Evolutionary conservation across 2,797 vertebrate species (phyloP), one percentile per base, ranked within the genome.

Genomic region (Sebastes steindachneri): DNA sequence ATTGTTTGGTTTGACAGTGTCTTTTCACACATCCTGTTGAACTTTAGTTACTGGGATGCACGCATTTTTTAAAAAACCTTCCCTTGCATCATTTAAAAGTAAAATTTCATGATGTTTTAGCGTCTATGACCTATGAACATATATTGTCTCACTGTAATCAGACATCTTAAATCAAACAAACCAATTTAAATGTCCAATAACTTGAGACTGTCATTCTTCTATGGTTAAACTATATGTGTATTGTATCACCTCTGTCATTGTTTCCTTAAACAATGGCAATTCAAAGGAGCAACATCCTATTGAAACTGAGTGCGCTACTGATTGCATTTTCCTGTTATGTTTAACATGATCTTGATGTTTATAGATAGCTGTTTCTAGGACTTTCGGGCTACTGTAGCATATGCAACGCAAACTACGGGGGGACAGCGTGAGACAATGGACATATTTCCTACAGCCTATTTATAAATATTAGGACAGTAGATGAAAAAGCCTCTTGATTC

Each of bases 241-340:
- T 71, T 21, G 31, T 67, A 17, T 57, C 35, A 63, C 37, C 12
- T 67, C 33, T 53, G 15, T 68, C 41, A 78, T 41, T 84, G 78
- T 91, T 86, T 85, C 57, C 25, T 83, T 35, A 54, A 12, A 85
- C 80, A 86, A 84, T 85, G 35, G 63, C 35, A 70, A 41, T 77
- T 73, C 67, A 80, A 76, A 62, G 67, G 8, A 35, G 6, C 8
- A 51, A 77, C 57, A 26, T 68, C 66, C 74, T 54, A 48, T 65
- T 76, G 55, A 82, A 79, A 63, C 26, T 37, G 14, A 70, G 17
- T 15, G 5, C 19, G 11, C 25, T 0, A 7, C 26, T 82, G 78
- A 85, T 84, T 85, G 62, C 17, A 68, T 88, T 87, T 93, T 91
- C 91, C 86, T 93, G 87, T 89, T 93, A 80, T 88, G 84, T 67